Conservation (phyloP, 2,888 invertebrate species). For the Coenonympha arcania region DNA sequence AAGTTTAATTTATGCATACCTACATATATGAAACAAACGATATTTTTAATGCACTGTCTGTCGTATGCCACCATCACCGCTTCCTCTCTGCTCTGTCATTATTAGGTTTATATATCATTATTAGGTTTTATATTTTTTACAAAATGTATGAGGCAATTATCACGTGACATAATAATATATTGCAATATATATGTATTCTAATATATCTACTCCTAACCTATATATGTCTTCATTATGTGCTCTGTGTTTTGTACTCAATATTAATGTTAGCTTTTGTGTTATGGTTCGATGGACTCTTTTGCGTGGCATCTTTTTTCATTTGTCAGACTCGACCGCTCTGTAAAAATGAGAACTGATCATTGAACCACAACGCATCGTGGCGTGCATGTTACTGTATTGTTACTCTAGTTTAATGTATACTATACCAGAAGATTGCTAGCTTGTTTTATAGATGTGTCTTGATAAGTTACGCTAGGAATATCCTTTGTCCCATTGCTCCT, state of each 20-base stretch:
- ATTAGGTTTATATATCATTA: conserved; percentile 71
- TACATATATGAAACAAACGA: conserved; percentile 73
- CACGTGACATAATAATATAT: conserved; percentile 65
- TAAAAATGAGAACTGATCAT: conserved; percentile 45
- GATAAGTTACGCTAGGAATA: conserved; percentile 57
- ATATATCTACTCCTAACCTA: conserved; percentile 64
- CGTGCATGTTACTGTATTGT: conserved; percentile 71
- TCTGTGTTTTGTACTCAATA: conserved; percentile 70
- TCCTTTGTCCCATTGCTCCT: conserved; percentile 58
- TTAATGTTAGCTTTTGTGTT: conserved; percentile 73
- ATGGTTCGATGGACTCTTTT: conserved; percentile 65
- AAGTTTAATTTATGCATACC: conserved; percentile 72
- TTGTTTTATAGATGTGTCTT: conserved; percentile 70
- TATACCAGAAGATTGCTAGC: conserved; percentile 63
- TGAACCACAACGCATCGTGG: conserved; percentile 71
- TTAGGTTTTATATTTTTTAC: conserved; percentile 63
- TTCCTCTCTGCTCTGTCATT: conserved; percentile 77
- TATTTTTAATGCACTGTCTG: conserved; percentile 76
- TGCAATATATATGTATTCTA: conserved; percentile 53
- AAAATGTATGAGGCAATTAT: conserved; percentile 73
- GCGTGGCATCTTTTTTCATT: conserved; percentile 35
- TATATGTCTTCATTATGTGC: conserved; percentile 71
- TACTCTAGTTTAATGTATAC: conserved; percentile 65
- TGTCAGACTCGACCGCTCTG: conserved; percentile 41
- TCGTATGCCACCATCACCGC: conserved; percentile 76